Percentiles rank a stretch among this genome's conserved stretches.
Conservation (phyloP, 2,888 invertebrate species). For the Scaptomyza polygonia region DNA sequence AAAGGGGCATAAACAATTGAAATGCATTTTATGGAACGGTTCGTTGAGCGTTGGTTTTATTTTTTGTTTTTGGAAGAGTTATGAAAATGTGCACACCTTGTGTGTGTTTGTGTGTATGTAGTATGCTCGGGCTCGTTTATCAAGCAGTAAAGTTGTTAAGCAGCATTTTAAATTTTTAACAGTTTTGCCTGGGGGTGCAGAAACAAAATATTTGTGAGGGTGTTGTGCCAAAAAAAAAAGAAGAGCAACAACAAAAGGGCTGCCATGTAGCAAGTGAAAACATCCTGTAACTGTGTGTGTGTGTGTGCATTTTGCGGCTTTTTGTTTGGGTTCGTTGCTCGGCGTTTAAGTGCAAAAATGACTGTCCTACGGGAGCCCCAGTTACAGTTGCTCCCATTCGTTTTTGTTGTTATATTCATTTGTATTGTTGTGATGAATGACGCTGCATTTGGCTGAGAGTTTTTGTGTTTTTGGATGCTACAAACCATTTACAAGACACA, state of each 20-base stretch:
- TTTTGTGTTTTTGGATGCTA: constrained; percentile 54
- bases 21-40: constrained; percentile 25
- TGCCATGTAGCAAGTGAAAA: constrained; percentile 37
- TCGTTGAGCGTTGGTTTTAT: constrained; percentile 7
- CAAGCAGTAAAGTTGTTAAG: constrained; percentile 70
- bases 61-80: constrained; percentile 4
- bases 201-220: constrained; percentile 55
- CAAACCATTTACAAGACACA: constrained; percentile 69
- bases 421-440: constrained; percentile 76
- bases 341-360: constrained; percentile 70
- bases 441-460: constrained; percentile 71
- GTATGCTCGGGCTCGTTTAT: constrained; percentile 68
- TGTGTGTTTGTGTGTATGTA: constrained; percentile 27
- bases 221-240: constrained; percentile 45
- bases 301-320: constrained; percentile 48
- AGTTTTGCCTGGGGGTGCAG: constrained; percentile 58
- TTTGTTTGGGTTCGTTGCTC: constrained; percentile 76
- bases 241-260: constrained; percentile 60
- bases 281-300: constrained; percentile 13
- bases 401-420: constrained; percentile 38
- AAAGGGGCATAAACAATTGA: constrained; percentile 61
- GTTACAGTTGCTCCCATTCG: constrained; percentile 44
- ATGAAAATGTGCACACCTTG: constrained; percentile 47
- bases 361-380: constrained; percentile 56
- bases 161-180: constrained; percentile 75